Evolutionary conservation across 2,113 vertebrate genomes (phyloP).

Genomic region (Nestor notabilis): DNA sequence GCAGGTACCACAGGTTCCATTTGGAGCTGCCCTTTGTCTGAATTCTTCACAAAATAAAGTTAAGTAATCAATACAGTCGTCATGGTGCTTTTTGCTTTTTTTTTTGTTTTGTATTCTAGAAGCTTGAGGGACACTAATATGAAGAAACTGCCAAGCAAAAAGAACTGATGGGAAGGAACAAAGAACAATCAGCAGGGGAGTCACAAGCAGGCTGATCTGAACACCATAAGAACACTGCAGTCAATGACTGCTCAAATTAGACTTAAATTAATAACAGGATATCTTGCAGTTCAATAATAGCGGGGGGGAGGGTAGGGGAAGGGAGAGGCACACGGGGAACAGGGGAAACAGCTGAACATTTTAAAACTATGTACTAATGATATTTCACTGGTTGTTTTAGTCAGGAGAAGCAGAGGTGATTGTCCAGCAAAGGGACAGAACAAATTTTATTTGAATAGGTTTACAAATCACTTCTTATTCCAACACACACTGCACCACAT

Average conservation of each 20-base stretch:
- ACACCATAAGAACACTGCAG: background rate
- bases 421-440: background rate
- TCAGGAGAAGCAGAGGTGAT: background rate
- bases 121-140: constrained; percentile 21
- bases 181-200: background rate
- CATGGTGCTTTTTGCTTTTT: background rate
- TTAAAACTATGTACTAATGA: background rate
- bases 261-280: constrained; percentile 25
- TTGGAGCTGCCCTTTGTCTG: background rate
- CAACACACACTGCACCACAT: background rate
- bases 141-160: constrained; percentile 37
- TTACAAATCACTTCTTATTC: background rate
- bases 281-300: background rate
- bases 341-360: background rate
- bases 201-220: background rate
- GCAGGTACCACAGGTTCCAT: background rate
- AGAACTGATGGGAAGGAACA: constrained; percentile 11
- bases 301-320: background rate
- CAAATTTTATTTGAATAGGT: background rate
- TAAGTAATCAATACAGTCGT: background rate
- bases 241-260: background rate
- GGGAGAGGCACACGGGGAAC: background rate
- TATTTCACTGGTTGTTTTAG: background rate
- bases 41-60: background rate
- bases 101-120: background rate